Conservation (phyloP, 2,113 vertebrate genomes). For the Phalacrocorax aristotelis region DNA sequence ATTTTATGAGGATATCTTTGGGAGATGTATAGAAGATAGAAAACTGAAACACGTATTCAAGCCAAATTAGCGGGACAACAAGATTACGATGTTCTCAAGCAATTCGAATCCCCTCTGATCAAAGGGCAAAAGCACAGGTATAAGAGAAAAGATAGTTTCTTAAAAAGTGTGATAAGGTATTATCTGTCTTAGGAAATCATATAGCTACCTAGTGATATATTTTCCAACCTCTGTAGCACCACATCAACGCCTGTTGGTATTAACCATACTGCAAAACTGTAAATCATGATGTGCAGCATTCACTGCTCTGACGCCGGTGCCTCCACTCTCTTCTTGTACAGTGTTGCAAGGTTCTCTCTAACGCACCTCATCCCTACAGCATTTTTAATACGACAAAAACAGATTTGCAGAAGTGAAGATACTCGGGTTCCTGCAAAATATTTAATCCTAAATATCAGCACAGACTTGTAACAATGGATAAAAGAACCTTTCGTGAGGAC, state of each 20-base stretch:
- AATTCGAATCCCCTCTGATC: background rate
- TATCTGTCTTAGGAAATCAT: background rate
- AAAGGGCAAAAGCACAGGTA: background rate
- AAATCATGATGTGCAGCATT: background rate
- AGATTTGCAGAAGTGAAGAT: background rate
- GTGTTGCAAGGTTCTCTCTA: background rate
- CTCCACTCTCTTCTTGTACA: background rate
- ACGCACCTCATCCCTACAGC: accelerated
- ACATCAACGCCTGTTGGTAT: background rate
- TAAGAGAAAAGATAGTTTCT: background rate
- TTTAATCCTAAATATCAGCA: background rate
- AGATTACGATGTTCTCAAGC: background rate
- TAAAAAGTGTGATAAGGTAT: background rate
- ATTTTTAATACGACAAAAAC: background rate
- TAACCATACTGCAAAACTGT: background rate
- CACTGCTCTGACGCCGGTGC: background rate
- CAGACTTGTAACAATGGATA: background rate
- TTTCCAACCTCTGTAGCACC: background rate
- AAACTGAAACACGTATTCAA: background rate
- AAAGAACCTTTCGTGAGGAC: background rate
- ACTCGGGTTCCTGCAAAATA: background rate
- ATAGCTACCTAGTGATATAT: background rate
- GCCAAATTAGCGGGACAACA: background rate
- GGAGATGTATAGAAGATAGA: background rate
- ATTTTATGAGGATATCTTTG: background rate